Evolutionary conservation across 1,140 invertebrate species (phyloP), one percentile per base, ranked within the genome.

Genomic region (Nylanderia fulva): DNA sequence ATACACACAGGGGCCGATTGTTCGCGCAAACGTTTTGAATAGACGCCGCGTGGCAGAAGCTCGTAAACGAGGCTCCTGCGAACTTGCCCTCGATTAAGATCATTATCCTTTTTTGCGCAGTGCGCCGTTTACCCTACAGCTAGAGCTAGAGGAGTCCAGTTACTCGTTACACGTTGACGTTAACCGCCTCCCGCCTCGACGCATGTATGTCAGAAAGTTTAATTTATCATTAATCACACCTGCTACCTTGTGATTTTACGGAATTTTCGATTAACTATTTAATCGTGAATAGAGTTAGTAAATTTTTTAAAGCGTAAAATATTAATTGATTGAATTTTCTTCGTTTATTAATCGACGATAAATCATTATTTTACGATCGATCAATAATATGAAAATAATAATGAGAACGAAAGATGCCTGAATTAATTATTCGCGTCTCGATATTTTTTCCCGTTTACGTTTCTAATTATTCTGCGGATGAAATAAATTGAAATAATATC

Each of bases 21-120:
- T 88, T 84, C 75, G 66, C 61, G 58, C 83, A 64, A 54, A 21
- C 29, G 58, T 39, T 75, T 54, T 64, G 74, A 54, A 77, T 64
- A 64, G 45, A 29, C 6, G 48, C 21, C 77, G 77, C 29, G 77
- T 36, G 66, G 52, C 39, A 45, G 77, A 71, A 58, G 36, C 36
- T 71, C 52, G 52, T 58, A 58, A 80, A 68, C 75, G 75, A 68
- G 74, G 36, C 21, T 76, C 56, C 58, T 52, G 75, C 9, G 48
- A 66, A 36, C 75, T 33, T 66, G 61, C 39, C 61, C 84, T 82
- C 63, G 54, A 68, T 87, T 80, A 84, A 75, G 76, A 85, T 89
- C 71, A 85, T 85, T 80, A 87, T 85, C 61, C 71, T 56, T 76
- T 76, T 85, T 84, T 61, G 27, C 66, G 45, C 72, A 56, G 54